These are phyloP conservation scores for Ectropis grisescens DNA, from an alignment of 1,140 invertebrate genomes.

Conservation along the genomic window DNA sequence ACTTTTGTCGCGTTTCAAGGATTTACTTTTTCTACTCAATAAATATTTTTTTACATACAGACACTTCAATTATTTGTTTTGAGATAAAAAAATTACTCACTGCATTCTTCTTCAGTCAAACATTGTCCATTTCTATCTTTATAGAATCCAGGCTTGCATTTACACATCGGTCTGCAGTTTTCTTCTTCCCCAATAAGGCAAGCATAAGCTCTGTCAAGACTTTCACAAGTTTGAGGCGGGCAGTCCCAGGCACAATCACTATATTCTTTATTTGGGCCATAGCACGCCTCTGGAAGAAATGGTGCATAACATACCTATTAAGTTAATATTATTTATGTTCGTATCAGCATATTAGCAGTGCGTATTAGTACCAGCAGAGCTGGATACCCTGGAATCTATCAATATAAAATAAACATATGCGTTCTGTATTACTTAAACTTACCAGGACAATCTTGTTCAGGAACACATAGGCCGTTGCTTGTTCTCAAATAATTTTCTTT, in stretches of 20 bases:
- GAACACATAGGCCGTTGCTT: conserved; percentile 6
- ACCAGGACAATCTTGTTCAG: conserved; percentile 4
- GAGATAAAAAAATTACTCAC: conserved; percentile 14
- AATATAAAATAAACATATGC: too few species aligned
- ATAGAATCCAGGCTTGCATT: conserved; percentile 20
- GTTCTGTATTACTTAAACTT: conserved; percentile 1
- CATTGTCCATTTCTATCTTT: conserved; percentile 25
- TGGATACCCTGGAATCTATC: too few species aligned
- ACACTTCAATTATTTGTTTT: too few species aligned
- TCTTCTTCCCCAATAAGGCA: conserved; percentile 7
- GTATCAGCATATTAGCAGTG: too few species aligned
- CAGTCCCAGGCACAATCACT: conserved; percentile 9
- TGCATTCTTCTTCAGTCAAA: conserved; percentile 19
- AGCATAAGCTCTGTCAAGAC: conserved; percentile 9
- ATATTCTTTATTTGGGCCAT: too few species aligned
- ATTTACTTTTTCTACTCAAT: too few species aligned
- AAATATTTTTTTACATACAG: too few species aligned
- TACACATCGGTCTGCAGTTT: conserved; percentile 3
- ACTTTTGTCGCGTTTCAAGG: too few species aligned
- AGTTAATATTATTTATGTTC: too few species aligned
- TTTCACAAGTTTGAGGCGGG: conserved; percentile 22
- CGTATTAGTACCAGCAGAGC: too few species aligned
- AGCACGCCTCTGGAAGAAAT: too few species aligned
- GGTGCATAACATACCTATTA: too few species aligned
- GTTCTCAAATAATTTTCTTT: conserved; percentile 2